Evolutionary conservation across 2,113 vertebrate species (phyloP).

Genomic region (Gymnorhina tibicen): DNA sequence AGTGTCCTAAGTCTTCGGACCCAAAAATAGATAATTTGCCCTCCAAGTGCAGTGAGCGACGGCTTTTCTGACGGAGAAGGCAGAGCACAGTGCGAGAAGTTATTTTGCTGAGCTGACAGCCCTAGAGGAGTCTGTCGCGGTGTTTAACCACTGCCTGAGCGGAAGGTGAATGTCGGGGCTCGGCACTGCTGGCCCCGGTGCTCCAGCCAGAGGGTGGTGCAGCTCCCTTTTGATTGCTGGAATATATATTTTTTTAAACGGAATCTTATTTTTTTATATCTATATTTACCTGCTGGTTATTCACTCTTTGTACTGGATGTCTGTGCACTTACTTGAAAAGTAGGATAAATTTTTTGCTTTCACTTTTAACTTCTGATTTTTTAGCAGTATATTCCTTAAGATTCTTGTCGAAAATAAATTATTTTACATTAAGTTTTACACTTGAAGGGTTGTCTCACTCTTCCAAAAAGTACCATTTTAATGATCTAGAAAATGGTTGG

Average conservation of each 20-base stretch:
- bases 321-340: neutral
- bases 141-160: fast-evolving
- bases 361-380: neutral
- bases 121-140: fast-evolving
- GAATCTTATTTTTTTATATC: neutral
- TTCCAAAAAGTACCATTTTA: neutral
- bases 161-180: neutral
- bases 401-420: neutral
- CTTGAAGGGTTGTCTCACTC: neutral
- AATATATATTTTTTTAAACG: fast-evolving
- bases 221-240: fast-evolving
- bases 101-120: fast-evolving
- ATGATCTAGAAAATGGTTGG: neutral
- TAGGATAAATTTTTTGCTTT: neutral
- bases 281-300: neutral
- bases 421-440: neutral
- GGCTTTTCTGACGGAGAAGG: fast-evolving
- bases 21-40: fast-evolving
- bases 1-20: fast-evolving
- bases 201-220: neutral
- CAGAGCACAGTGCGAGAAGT: fast-evolving
- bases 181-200: neutral
- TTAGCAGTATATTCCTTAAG: neutral
- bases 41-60: fast-evolving
- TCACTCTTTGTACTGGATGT: neutral